Percentiles rank a stretch among this genome's conserved stretches.
Conservation (phyloP, 2,888 invertebrate genomes). For the Brachypalpus laphriformis region DNA sequence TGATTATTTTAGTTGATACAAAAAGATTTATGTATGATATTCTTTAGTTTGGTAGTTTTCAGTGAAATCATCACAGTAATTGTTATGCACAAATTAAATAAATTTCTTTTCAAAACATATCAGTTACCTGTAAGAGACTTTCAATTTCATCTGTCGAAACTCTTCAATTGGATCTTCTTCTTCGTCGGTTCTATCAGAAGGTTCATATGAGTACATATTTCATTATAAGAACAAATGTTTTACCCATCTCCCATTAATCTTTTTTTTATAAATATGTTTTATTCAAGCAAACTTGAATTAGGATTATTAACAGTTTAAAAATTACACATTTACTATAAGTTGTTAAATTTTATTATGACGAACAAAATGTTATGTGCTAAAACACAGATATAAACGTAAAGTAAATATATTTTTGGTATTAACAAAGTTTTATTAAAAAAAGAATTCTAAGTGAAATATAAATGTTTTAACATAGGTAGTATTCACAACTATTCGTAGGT, state of each 20-base stretch:
- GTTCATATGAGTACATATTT: background rate
- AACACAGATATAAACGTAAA: too few species aligned
- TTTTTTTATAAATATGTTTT: background rate
- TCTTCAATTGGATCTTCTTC: background rate
- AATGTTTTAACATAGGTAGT: too few species aligned
- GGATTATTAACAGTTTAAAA: background rate
- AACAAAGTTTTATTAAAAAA: too few species aligned
- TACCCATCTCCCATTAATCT: background rate
- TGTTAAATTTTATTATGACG: background rate
- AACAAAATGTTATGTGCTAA: too few species aligned
- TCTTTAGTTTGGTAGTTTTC: too few species aligned
- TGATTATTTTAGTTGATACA: too few species aligned
- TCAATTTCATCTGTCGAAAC: background rate
- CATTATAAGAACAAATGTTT: background rate
- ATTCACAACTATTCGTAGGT: too few species aligned
- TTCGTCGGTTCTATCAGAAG: background rate
- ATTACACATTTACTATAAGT: background rate
- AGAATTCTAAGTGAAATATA: too few species aligned
- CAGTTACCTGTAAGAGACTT: conserved; percentile 20
- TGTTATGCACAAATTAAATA: background rate
- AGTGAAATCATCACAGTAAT: background rate
- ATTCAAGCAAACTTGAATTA: background rate
- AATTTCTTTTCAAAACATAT: background rate
- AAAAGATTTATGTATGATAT: too few species aligned
- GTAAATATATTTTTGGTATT: too few species aligned